These are phyloP conservation scores for Erannis defoliaria DNA, from an alignment of 2,888 invertebrate genomes.

Conservation along the genomic window DNA sequence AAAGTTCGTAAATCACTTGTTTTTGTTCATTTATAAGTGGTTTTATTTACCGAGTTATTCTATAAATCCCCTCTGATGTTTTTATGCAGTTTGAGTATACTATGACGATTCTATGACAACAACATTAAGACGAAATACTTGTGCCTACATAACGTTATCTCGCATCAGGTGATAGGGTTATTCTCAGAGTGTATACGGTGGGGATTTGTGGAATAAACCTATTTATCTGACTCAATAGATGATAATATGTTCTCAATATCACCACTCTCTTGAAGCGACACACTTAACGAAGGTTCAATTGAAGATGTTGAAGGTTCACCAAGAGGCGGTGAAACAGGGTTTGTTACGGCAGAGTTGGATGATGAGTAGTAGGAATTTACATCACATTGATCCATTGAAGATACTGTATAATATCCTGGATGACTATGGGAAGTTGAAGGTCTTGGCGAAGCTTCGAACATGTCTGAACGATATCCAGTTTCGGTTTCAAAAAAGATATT, in stretches of 20 bases:
- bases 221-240: constrained; percentile 28
- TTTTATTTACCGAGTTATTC: constrained; percentile 37
- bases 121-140: constrained; percentile 37
- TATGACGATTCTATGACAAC: constrained; percentile 39
- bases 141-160: constrained; percentile 37
- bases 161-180: constrained; percentile 37
- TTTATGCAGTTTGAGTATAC: constrained; percentile 39
- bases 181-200: constrained; percentile 34
- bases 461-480: too few species aligned
- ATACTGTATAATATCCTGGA: too few species aligned
- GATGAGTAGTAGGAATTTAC: constrained; percentile 32
- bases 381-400: constrained; percentile 28
- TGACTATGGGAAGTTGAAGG: too few species aligned
- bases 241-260: too few species aligned
- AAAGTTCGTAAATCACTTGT: too few species aligned
- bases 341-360: too few species aligned
- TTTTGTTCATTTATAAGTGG: constrained; percentile 37
- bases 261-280: constrained; percentile 31
- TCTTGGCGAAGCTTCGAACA: too few species aligned
- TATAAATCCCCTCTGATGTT: constrained; percentile 35
- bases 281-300: constrained; percentile 33
- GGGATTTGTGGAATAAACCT: constrained; percentile 35
- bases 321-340: too few species aligned
- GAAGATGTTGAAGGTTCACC: not conserved
- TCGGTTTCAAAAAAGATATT: too few species aligned